Evolutionary conservation across 2,888 invertebrate genomes (phyloP).

Genomic region (Melanotus villosus): DNA sequence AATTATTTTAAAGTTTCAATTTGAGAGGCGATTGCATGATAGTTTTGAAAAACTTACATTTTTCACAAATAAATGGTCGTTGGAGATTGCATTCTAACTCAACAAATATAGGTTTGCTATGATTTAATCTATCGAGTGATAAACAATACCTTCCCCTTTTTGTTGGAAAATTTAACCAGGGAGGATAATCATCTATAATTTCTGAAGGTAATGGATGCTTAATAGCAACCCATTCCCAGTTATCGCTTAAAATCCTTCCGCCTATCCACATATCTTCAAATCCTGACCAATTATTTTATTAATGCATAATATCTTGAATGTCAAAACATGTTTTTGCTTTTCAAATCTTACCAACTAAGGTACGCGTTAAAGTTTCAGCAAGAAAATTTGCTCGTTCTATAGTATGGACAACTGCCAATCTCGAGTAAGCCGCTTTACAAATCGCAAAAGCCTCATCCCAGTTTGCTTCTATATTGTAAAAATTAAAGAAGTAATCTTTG

Average conservation of each 20-base stretch:
- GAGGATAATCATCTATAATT: not conserved
- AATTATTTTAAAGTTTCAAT: too few species aligned
- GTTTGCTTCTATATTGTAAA: not conserved
- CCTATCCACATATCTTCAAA: constrained; percentile 17
- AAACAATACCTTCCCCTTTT: constrained; percentile 70
- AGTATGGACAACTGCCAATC: constrained; percentile 5
- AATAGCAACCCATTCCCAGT: constrained; percentile 8
- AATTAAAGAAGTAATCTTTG: constrained; percentile 4
- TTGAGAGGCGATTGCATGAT: too few species aligned
- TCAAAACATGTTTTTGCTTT: not conserved
- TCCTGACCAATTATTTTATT: not conserved
- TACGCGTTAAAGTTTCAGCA: not conserved
- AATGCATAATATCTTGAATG: not conserved
- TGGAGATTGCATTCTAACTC: constrained; percentile 70
- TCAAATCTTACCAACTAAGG: not conserved
- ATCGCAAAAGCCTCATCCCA: constrained; percentile 17
- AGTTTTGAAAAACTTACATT: constrained; percentile 60
- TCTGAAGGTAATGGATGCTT: not conserved
- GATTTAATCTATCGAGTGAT: constrained; percentile 69
- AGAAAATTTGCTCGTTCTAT: constrained; percentile 5
- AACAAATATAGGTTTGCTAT: constrained; percentile 70
- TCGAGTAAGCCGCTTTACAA: not conserved
- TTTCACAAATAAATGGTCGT: constrained; percentile 70
- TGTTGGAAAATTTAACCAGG: constrained; percentile 49
- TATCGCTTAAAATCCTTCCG: not conserved